Evolutionary conservation across 2,113 vertebrate species (phyloP).

Genomic region (Leucoraja erinaceus): DNA sequence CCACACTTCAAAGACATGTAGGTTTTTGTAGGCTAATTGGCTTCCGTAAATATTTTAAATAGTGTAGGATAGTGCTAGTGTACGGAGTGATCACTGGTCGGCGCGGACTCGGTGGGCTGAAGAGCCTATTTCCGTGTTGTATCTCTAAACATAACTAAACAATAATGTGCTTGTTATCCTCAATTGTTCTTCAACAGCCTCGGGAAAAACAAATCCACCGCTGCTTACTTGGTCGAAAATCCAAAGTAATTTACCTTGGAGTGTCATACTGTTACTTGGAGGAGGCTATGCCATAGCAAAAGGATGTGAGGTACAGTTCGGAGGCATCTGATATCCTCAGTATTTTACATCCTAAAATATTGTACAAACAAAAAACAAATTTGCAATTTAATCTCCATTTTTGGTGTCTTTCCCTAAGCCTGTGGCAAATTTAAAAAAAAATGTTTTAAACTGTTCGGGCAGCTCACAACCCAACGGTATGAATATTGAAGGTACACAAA

Average conservation of each 20-base stretch:
- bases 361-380: not conserved
- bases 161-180: not conserved
- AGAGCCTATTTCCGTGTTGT: too few relatives aligned
- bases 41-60: too few relatives aligned
- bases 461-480: too few relatives aligned
- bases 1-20: too few relatives aligned
- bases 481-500: too few relatives aligned
- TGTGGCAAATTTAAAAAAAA: not conserved
- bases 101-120: too few relatives aligned
- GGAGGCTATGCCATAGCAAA: conserved; percentile 97
- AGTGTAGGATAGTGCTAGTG: too few relatives aligned
- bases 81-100: too few relatives aligned
- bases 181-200: conserved; percentile 55
- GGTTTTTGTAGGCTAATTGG: too few relatives aligned
- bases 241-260: conserved; percentile 87
- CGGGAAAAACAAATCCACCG: conserved; percentile 71
- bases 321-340: not conserved
- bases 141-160: not conserved
- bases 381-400: not conserved
- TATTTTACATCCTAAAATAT: not conserved
- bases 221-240: conserved; percentile 84
- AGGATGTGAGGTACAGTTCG: conserved; percentile 79
- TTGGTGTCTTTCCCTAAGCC: not conserved
- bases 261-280: conserved; percentile 85
- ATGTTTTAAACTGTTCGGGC: too few relatives aligned